A percentile compares a stretch with the other conserved stretches of the same genome.
phyloP scores from a whole-genome alignment of 2,113 vertebrate genomes.

The Entelurus aequoreus region DNA sequence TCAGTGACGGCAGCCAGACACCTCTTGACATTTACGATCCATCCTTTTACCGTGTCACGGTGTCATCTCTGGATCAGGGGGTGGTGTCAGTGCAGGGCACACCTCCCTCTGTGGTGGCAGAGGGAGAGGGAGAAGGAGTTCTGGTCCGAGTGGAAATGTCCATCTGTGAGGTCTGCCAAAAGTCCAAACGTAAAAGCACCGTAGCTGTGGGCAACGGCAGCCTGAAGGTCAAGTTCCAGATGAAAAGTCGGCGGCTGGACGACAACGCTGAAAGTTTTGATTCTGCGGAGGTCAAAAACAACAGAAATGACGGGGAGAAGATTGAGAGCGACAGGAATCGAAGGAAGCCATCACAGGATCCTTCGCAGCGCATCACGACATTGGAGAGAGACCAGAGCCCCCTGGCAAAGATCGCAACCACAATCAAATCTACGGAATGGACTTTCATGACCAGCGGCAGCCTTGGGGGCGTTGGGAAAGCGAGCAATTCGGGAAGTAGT shows the following conservation, averaged over 20 bases:
- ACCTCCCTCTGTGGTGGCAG: slow-evolving; percentile 71
- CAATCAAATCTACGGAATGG: slow-evolving; percentile 69
- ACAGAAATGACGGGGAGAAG: slow-evolving; percentile 50
- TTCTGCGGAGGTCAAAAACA: slow-evolving; percentile 40
- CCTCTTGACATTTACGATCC: slow-evolving; percentile 86
- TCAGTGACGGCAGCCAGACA: slow-evolving; percentile 86
- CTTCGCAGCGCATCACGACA: slow-evolving; percentile 62
- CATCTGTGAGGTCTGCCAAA: slow-evolving; percentile 85
- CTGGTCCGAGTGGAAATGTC: slow-evolving; percentile 84
- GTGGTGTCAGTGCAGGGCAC: slow-evolving; percentile 80
- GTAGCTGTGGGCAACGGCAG: slow-evolving; percentile 79
- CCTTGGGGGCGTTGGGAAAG: slow-evolving; percentile 55
- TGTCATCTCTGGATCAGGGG: slow-evolving; percentile 81
- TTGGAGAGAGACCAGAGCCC: slow-evolving; percentile 70
- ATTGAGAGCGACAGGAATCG: slow-evolving; percentile 55
- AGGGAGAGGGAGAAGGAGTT: slow-evolving; percentile 80
- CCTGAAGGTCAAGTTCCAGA: slow-evolving; percentile 81
- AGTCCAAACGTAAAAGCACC: slow-evolving; percentile 85
- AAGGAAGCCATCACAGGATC: slow-evolving; percentile 45
- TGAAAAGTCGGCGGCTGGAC: slow-evolving; percentile 52
- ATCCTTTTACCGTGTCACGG: slow-evolving; percentile 76
- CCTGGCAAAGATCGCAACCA: slow-evolving; percentile 67
- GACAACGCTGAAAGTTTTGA: slow-evolving; percentile 46
- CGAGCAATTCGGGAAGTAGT: slow-evolving; percentile 36
- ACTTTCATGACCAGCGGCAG: slow-evolving; percentile 62